Evolutionary conservation across 2,888 invertebrate genomes (phyloP), one percentile per base, ranked within the genome.

Genomic region (Pterostichus niger): DNA sequence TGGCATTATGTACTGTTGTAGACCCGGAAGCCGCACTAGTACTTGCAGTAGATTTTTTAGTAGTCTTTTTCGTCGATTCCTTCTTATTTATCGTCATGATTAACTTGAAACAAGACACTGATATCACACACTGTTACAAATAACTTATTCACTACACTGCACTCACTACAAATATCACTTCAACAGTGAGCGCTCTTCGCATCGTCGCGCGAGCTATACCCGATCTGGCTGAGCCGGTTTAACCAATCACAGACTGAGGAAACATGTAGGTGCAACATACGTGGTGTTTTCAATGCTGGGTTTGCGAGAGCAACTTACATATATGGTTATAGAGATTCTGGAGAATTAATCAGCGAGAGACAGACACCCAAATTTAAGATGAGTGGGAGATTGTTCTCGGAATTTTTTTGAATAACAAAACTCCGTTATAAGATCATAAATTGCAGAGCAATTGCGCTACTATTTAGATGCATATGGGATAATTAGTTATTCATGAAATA

Each of bases 11-110:
- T 46, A 86, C 86, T n/a, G 86, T 86, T n/a, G 86, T 86, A 6
- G 85, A 85, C n/a, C 86, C 85, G 31, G 86, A 86, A 24, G 85
- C 85, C 6, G 40, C 6, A 40, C 40, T 40, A 40, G 40, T 40
- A 40, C 7, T 7, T 0, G 40, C 40, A 6, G 86, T 85, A 75
- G 84, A 81, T 40, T 87, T 87, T 84, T 88, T 88, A 84, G 87
- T 87, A 71, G 86, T 86, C 84, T 87, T 88, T 15, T 86, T 84
- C n/a, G 86, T 85, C 75, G 87, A 86, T 54, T 84, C 85, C 54
- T 87, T 84, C 87, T 89, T 89, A 82, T 87, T 88, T 84, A 89
- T 88, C 82, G 89, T 89, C 89, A 89, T 75, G 54, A 7, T 56
- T 13, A 15, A 73, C 68, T 64, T 40, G 6, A 33, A 31, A 35